Base-by-base conservation (phyloP, 2,113 vertebrate species). In the Ptyas mucosa region DNA sequence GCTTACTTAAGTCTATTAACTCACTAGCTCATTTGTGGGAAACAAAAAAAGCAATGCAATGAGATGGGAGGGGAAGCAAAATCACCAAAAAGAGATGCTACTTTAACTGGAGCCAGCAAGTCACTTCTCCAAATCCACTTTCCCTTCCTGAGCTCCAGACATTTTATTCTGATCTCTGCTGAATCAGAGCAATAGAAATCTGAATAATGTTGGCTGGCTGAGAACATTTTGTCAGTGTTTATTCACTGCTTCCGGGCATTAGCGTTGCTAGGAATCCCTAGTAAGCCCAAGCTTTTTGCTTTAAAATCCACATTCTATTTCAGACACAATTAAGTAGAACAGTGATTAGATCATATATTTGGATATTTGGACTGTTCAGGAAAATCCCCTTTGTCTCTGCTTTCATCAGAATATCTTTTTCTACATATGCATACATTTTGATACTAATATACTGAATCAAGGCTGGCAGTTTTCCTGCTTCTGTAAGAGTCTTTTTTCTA, bases 401-500 rank as follows among this genome's bases (percentile, higher is more conserved):
- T 69, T 88, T 43, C 87, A 64, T 21, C 26, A 53, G 87, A 93
- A 55, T 69, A 14, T 23, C 9, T 57, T 51, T 53, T 20, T 34
- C 87, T 87, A 81, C 75, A 81, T 39, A 21, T 9, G 34, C 75
- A 23, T 51, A 34, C 49, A 18, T 51, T 92, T 51, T 85, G 87
- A 51, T 52, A 39, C 55, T 15, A 14, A 4, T 55, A 2, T 90
- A 64, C 89, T 93, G 93, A 92, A 89, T 86, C 12, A 89, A 87
- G 88, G 92, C 91, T 88, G 61, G 54, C 43, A 86, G 14, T 12
- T 85, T 69, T 52, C n/a, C 75, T 64, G 0, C 11, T n/a, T 23
- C 92, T 94, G 93, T 88, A 93, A 93, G 92, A 69, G 46, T 3
- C 92, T 18, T 86, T 85, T 86, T 34, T 54, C 8, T 61, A 55